A percentile compares a stretch with the other conserved stretches of the same genome.
Evolutionary conservation across 2,888 invertebrate species (phyloP).

Genomic region (Drosophila merina): DNA sequence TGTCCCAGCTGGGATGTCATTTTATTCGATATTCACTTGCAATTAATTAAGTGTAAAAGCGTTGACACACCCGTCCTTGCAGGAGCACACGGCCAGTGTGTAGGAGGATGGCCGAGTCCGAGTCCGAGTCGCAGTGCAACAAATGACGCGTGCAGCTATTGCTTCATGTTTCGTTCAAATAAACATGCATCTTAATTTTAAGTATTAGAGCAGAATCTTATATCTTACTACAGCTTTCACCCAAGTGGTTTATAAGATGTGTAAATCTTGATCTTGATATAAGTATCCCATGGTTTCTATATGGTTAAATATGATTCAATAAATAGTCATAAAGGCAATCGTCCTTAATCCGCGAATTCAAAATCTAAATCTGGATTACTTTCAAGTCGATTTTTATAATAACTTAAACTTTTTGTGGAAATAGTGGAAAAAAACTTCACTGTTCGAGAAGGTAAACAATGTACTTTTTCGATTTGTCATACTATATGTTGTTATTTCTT

Average conservation of each 20-base stretch:
- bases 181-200: slow-evolving; percentile 46
- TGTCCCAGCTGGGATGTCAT: slow-evolving; percentile 62
- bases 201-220: slow-evolving; percentile 16
- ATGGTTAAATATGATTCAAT: too few relatives aligned
- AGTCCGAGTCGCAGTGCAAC: slow-evolving; percentile 17
- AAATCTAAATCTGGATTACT: too few relatives aligned
- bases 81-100: slow-evolving; percentile 2
- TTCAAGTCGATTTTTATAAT: too few relatives aligned
- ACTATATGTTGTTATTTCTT: too few relatives aligned
- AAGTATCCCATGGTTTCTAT: too few relatives aligned
- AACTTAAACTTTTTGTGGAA: too few relatives aligned
- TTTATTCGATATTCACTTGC: slow-evolving; percentile 77
- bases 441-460: too few relatives aligned
- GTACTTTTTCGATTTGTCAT: too few relatives aligned
- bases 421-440: too few relatives aligned
- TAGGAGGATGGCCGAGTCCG: background rate
- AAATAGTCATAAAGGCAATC: too few relatives aligned
- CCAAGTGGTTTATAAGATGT: background rate
- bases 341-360: too few relatives aligned
- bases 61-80: slow-evolving; percentile 40
- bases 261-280: too few relatives aligned
- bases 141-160: slow-evolving; percentile 65
- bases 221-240: background rate
- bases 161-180: slow-evolving; percentile 59
- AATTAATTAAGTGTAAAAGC: slow-evolving; percentile 78